phyloP scores from a whole-genome alignment of 2,797 vertebrate species.

The Sebastes steindachneri region DNA sequence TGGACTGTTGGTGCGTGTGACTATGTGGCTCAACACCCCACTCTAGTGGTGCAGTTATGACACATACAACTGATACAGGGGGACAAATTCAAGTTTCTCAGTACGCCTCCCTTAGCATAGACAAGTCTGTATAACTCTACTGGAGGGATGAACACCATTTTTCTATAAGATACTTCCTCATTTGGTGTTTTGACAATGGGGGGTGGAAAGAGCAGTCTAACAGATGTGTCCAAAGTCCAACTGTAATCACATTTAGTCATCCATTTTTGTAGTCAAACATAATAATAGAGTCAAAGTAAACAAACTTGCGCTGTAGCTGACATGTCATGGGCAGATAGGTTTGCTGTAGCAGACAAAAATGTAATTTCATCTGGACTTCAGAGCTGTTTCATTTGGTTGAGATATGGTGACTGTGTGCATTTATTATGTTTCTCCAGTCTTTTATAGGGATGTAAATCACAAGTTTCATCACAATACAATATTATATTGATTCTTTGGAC shows the following conservation, averaged over 20 bases:
- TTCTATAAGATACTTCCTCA: not conserved
- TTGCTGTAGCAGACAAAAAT: not conserved
- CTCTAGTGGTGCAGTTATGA: slow-evolving; percentile 65
- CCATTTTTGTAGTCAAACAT: not conserved
- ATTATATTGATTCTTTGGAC: too few species aligned
- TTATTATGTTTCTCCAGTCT: not conserved
- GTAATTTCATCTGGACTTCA: not conserved
- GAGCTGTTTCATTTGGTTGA: not conserved
- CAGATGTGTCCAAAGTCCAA: not conserved
- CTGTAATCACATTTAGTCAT: not conserved
- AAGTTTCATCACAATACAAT: too few species aligned
- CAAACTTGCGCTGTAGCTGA: not conserved
- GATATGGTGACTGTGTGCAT: not conserved
- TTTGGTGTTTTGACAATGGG: not conserved
- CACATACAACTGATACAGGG: not conserved
- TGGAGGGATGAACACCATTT: not conserved
- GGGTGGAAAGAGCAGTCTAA: not conserved
- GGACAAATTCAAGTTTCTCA: not conserved
- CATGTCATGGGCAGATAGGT: not conserved
- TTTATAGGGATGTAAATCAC: too few species aligned
- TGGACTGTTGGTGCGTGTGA: not conserved
- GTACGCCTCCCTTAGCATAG: not conserved
- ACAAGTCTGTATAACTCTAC: not conserved
- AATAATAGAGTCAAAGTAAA: not conserved
- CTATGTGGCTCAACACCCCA: slow-evolving; percentile 59